Conservation (phyloP, 2,797 vertebrate species). For the Hipposideros larvatus region DNA sequence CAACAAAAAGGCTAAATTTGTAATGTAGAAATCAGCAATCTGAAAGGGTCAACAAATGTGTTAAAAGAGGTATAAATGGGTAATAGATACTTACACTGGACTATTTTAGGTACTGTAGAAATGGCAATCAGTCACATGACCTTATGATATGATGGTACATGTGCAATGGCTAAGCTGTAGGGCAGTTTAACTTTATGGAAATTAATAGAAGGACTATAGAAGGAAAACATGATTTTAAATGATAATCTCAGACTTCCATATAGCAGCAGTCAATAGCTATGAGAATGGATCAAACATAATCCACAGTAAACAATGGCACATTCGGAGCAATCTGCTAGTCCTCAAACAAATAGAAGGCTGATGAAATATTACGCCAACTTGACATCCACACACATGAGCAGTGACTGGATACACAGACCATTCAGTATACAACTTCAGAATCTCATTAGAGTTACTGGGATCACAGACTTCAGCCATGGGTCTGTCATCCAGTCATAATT, state of each 20-base stretch:
- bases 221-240: conserved; percentile 42
- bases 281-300: conserved; percentile 1
- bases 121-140: not conserved
- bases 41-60: not conserved
- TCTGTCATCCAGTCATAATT: not conserved
- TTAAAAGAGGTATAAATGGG: not conserved
- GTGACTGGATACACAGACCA: not conserved
- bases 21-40: not conserved
- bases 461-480: not conserved
- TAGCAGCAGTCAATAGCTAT: not conserved
- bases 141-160: not conserved
- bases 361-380: not conserved
- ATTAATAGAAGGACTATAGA: conserved; percentile 7
- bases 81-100: not conserved
- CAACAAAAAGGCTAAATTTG: not conserved
- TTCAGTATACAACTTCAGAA: not conserved
- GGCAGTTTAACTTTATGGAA: not conserved
- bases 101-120: not conserved
- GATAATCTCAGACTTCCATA: conserved; percentile 23
- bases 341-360: conserved; percentile 15
- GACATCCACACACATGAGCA: not conserved
- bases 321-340: not conserved
- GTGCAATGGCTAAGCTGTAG: not conserved
- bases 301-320: not conserved
- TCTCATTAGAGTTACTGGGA: not conserved